Percentiles rank a stretch among this genome's conserved stretches.
Evolutionary conservation across 2,113 vertebrate genomes (phyloP).

Genomic region (human (Homo sapiens)): GRCh38 chr4:47113501-47114000

Average conservation of each 20-base stretch:
- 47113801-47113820: neutral
- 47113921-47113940: rapidly evolving
- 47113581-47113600: neutral
- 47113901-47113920: neutral
- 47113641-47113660: neutral
- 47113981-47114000: neutral
- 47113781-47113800: conserved; percentile 17
- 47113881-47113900: neutral
- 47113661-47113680: neutral
- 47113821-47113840: neutral
- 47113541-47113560: neutral
- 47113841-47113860: no score
- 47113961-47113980: neutral
- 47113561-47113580: neutral
- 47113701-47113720: conserved; percentile 26
- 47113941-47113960: neutral
- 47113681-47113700: neutral
- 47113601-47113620: neutral
- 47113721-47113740: neutral
- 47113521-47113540: neutral
- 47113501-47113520: conserved; percentile 4
- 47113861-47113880: neutral
- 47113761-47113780: neutral
- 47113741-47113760: neutral
- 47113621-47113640: neutral